Evolutionary conservation across 2,113 vertebrate genomes (phyloP).

Genomic region (Eulacestoma nigropectus): DNA sequence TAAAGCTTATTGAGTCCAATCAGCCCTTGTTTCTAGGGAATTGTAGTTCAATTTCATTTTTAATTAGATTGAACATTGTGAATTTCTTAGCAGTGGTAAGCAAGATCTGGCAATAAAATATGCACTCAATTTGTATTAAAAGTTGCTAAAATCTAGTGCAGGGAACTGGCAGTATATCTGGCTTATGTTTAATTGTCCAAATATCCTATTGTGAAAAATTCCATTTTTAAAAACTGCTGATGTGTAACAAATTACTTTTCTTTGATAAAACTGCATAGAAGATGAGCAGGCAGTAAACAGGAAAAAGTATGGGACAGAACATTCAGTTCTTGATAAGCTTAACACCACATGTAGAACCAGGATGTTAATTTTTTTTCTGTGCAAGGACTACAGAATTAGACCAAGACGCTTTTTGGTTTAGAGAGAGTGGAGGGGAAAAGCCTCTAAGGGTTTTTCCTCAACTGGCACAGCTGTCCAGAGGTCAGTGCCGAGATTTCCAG

Average conservation of each 20-base stretch:
- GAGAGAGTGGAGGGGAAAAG: rapidly evolving
- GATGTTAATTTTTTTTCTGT: neutral
- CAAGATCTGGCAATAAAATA: slow-evolving; percentile 70
- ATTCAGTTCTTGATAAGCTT: neutral
- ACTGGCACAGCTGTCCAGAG: neutral
- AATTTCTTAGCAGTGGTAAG: slow-evolving; percentile 70
- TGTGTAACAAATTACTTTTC: slow-evolving; percentile 56
- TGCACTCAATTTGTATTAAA: slow-evolving; percentile 70
- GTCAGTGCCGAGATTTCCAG: neutral
- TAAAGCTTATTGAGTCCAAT: slow-evolving; percentile 72
- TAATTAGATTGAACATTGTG: slow-evolving; percentile 75
- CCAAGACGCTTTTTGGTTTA: neutral
- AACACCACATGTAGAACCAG: neutral
- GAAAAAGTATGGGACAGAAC: slow-evolving; percentile 1
- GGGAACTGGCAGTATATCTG: slow-evolving; percentile 46
- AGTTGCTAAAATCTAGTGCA: slow-evolving; percentile 64
- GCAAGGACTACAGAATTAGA: neutral
- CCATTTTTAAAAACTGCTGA: slow-evolving; percentile 51
- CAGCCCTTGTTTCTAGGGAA: slow-evolving; percentile 70
- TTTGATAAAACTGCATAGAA: slow-evolving; percentile 44
- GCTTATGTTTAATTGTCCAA: slow-evolving; percentile 68
- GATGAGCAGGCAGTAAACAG: slow-evolving; percentile 43
- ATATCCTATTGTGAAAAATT: slow-evolving; percentile 50
- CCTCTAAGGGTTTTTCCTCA: neutral
- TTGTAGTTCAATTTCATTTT: slow-evolving; percentile 79